Evolutionary conservation across 2,888 invertebrate species (phyloP).

Genomic region (Drosophila dives): DNA sequence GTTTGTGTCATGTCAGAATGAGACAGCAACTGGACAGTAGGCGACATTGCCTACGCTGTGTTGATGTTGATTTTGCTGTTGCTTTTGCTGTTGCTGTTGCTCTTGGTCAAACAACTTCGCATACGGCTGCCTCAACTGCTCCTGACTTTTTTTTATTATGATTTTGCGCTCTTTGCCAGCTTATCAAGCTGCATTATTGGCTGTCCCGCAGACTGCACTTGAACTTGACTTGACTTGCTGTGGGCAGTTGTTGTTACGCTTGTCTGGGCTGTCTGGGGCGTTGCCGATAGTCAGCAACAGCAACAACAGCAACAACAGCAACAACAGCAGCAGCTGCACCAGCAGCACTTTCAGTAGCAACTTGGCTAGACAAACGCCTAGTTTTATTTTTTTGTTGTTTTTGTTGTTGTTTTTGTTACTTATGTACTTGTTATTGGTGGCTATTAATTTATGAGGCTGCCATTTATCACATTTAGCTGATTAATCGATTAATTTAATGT

Average conservation of each 20-base stretch:
- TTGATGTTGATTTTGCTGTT: constrained; percentile 18
- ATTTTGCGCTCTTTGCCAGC: constrained; percentile 65
- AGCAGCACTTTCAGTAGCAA: constrained; percentile 39
- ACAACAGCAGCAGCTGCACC: constrained; percentile 34
- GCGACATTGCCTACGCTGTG: constrained; percentile 67
- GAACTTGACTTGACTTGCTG: constrained; percentile 80
- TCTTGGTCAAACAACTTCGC: constrained; percentile 37
- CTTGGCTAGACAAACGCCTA: constrained; percentile 53
- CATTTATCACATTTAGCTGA: constrained; percentile 83
- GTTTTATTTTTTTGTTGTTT: constrained; percentile 43
- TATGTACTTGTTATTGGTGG: constrained; percentile 63
- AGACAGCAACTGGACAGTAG: constrained; percentile 69
- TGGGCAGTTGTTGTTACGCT: constrained; percentile 82
- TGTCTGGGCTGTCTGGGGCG: constrained; percentile 76
- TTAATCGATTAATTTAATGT: constrained; percentile 69
- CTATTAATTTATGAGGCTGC: constrained; percentile 83
- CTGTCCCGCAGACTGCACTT: constrained; percentile 70
- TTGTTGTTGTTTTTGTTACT: constrained; percentile 49
- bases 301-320: constrained; percentile 47
- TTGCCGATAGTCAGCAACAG: constrained; percentile 70
- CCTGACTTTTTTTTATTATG: constrained; percentile 60
- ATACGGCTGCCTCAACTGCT: constrained; percentile 26
- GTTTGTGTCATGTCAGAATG: constrained; percentile 82
- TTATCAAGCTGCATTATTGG: constrained; percentile 73
- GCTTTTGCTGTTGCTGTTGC: constrained; percentile 19